Base-by-base conservation (phyloP, 2,888 invertebrate genomes). In the Aleiodes testaceus region DNA sequence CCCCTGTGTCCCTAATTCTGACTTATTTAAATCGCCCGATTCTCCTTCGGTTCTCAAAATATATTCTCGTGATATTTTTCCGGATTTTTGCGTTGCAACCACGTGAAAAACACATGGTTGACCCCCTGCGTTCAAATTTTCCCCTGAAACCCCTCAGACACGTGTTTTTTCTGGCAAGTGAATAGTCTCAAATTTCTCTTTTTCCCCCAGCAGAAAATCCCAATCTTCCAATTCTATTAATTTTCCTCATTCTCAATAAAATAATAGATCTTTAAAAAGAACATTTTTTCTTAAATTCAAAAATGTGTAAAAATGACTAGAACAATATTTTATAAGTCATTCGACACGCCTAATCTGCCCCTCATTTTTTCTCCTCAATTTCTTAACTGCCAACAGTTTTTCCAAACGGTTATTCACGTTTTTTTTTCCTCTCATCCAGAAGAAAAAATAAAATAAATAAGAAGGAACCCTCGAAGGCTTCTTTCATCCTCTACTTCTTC, bases 41-140 rank as follows among this genome's bases (percentile, higher is more conserved):
- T 36, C 9, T 36, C 36, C 11, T 36, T 9, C 11, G 7, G 7
- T 36, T 11, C 36, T 11, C 11, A 0, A 36, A 36, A 36, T 36
- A 14, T 6, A 11, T 9, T 16, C 36, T 7, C 42, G 36, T 42
- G 16, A 16, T 59, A 16, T 42, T 16, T 59, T 2, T 59, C 59
- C 18, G 36, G 30, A 59, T 59, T 59, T 69, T 67, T 70, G 64
- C 70, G 66, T 63, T 30, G n/a, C n/a, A 12, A 36, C 47, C 68
- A 68, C 68, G 55, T 68, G 68, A 49, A 68, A 68, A 68, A 44
- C 68, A 68, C 55, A 53, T 68, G 68, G 36, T 42, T 11, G 1
- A 16, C 50, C 50, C 42, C 59, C 59, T 42, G 59, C 18, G 59
- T 11, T 11, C 12, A n/a, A 26, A 59, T 42, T 26, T 53, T 53